Conservation (phyloP, 1,140 invertebrate species). For the Lutraria rhynchaena region DNA sequence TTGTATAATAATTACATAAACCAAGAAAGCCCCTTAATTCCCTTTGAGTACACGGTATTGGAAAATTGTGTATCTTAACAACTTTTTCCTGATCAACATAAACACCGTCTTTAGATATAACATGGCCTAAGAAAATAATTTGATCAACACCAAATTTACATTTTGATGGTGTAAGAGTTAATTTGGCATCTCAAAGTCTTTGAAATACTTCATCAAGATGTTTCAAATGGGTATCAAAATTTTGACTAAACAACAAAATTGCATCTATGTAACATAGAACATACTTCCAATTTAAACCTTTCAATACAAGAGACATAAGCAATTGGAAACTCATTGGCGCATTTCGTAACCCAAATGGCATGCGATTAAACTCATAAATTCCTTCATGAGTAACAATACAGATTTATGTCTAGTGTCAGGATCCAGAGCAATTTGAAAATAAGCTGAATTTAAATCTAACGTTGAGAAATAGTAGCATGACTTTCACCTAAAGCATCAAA, state of each 20-base stretch:
- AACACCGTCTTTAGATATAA: conserved; percentile 52
- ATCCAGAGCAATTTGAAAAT: conserved; percentile 59
- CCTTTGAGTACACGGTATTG: conserved; percentile 68
- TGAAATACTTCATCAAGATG: conserved; percentile 63
- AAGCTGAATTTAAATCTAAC: conserved; percentile 61
- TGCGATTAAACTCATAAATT: conserved; percentile 39
- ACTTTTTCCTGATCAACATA: conserved; percentile 53
- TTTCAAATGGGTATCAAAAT: conserved; percentile 61
- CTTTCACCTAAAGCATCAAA: conserved; percentile 58
- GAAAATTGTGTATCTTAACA: conserved; percentile 52
- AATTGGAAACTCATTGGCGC: conserved; percentile 57
- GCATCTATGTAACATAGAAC: conserved; percentile 67
- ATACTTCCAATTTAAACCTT: conserved; percentile 54
- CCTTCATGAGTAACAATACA: conserved; percentile 63
- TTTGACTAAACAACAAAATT: conserved; percentile 59
- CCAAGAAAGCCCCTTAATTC: conserved; percentile 82
- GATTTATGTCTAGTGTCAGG: conserved; percentile 58
- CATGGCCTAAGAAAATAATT: conserved; percentile 58
- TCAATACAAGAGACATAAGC: conserved; percentile 31
- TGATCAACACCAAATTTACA: conserved; percentile 57
- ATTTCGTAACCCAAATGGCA: conserved; percentile 58
- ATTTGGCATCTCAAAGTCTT: conserved; percentile 55
- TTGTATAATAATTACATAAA: conserved; percentile 79
- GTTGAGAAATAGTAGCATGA: conserved; percentile 53
- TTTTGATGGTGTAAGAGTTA: conserved; percentile 55